Conservation (phyloP, 2,113 vertebrate species). For the Bubalus kerabau region DNA sequence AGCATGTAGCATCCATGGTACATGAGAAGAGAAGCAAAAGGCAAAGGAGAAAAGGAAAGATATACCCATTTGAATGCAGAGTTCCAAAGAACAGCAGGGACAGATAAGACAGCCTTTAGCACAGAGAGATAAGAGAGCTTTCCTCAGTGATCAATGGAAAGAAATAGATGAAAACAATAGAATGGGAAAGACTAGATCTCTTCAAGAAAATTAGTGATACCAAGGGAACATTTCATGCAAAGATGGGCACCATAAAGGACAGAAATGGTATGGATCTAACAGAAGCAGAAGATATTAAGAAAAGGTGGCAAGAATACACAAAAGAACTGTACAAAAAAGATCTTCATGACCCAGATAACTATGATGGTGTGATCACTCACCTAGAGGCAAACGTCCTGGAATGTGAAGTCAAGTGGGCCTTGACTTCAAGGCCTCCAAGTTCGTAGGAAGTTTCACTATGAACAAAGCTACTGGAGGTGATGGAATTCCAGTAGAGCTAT, state of each 20-base stretch:
- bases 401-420: background rate
- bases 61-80: background rate
- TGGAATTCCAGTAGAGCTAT: background rate
- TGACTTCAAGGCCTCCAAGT: background rate
- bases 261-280: background rate
- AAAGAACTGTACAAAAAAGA: background rate
- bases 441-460: background rate
- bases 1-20: background rate
- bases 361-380: fast-evolving
- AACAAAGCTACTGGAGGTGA: background rate
- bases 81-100: background rate
- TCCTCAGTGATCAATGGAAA: background rate
- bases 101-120: background rate
- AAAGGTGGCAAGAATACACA: background rate
- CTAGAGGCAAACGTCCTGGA: background rate
- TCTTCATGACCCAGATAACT: background rate
- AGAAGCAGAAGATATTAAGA: background rate
- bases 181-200: background rate
- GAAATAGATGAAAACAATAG: background rate
- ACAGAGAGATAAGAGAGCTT: background rate
- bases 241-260: background rate
- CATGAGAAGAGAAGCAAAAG: background rate
- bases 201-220: background rate
- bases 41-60: background rate
- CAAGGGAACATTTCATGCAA: background rate